phyloP scores from a whole-genome alignment of 2,797 vertebrate genomes.

The Tachyglossus aculeatus region DNA sequence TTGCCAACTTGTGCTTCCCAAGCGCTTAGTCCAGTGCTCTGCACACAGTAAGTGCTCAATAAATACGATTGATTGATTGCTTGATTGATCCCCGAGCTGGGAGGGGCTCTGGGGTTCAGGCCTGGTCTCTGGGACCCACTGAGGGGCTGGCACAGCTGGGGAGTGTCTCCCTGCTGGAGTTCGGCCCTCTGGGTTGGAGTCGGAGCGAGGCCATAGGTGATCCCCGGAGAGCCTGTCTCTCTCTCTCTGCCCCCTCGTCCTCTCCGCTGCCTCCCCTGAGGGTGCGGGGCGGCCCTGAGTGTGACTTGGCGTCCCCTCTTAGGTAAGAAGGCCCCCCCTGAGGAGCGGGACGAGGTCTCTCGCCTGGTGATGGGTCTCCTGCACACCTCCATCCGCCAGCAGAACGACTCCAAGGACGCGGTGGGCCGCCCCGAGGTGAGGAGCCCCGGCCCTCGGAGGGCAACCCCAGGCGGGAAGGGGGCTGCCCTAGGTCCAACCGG shows the following conservation, averaged over 20 bases:
- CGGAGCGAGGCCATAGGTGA: no score
- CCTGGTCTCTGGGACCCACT: background rate
- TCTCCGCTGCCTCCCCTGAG: background rate
- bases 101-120: background rate
- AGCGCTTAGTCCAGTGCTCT: no score
- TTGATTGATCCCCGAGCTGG: background rate
- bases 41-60: no score
- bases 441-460: accelerated
- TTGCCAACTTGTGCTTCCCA: no score
- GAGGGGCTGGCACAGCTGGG: no score
- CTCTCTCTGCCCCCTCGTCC: no score
- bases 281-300: background rate
- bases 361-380: slow-evolving; percentile 91
- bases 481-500: background rate
- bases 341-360: slow-evolving; percentile 92
- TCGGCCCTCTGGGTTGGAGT: no score
- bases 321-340: slow-evolving; percentile 84
- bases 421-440: slow-evolving; percentile 58
- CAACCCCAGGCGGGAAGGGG: background rate
- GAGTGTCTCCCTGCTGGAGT: no score
- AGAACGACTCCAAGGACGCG: slow-evolving; percentile 92
- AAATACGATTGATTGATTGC: no score
- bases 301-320: background rate
- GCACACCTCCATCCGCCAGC: slow-evolving; percentile 90
- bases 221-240: no score